These are phyloP conservation scores for Octopus bimaculoides DNA, from an alignment of 1,140 invertebrate species.

Conservation along the genomic window DNA sequence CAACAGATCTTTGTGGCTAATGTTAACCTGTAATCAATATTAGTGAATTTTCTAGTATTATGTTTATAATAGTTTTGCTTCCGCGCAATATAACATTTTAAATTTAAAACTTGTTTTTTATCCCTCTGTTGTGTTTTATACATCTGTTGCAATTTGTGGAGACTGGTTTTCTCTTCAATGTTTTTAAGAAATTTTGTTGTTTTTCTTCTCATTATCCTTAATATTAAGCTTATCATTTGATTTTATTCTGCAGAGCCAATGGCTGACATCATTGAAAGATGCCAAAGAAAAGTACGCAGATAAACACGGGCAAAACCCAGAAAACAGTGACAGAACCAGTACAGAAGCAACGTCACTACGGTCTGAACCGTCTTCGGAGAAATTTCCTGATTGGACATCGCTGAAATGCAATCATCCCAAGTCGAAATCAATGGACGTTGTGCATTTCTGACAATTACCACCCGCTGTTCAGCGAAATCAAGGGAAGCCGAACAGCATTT, in stretches of 20 bases:
- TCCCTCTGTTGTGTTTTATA: not conserved
- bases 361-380: conserved; percentile 13
- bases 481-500: not conserved
- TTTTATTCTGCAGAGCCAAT: conserved; percentile 55
- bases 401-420: conserved; percentile 23
- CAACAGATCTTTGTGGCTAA: too few relatives aligned
- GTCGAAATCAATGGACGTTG: conserved; percentile 34
- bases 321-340: conserved; percentile 13
- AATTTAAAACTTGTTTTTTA: too few relatives aligned
- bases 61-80: too few relatives aligned
- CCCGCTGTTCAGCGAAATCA: not conserved
- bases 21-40: too few relatives aligned
- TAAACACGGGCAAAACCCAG: conserved; percentile 22
- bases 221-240: not conserved
- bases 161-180: not conserved
- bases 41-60: too few relatives aligned
- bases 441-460: conserved; percentile 25
- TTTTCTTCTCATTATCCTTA: not conserved
- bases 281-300: conserved; percentile 63
- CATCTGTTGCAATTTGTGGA: not conserved
- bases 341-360: conserved; percentile 16
- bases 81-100: too few relatives aligned
- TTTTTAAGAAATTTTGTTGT: not conserved
- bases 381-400: conserved; percentile 1
- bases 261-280: conserved; percentile 60